Conservation (phyloP, 2,888 invertebrate genomes). For the Cantharis rustica region DNA sequence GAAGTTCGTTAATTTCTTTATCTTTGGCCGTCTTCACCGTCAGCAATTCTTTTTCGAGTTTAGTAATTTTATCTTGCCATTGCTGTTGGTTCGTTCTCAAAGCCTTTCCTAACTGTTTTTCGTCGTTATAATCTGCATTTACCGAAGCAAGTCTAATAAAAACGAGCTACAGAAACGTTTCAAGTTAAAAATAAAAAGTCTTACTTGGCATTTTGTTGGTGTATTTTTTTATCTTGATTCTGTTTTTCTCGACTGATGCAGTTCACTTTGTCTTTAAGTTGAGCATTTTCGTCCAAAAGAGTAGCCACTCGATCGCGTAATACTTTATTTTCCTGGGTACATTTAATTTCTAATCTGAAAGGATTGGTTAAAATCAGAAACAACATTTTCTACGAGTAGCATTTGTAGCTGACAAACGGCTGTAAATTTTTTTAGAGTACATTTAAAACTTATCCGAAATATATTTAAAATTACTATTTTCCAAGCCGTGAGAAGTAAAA, state of each 20-base stretch:
- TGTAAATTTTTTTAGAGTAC: no score
- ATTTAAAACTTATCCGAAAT: no score
- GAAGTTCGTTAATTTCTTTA: conserved; percentile 77
- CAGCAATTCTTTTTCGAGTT: conserved; percentile 59
- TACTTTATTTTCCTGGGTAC: conserved; percentile 47
- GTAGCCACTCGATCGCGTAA: conserved; percentile 58
- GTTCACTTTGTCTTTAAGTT: conserved; percentile 57
- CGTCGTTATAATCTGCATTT: conserved; percentile 77
- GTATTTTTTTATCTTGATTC: conserved; percentile 71
- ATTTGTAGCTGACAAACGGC: no score
- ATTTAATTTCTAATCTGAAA: conserved; percentile 50
- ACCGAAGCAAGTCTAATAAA: conserved; percentile 64
- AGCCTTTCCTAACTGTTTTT: conserved; percentile 81
- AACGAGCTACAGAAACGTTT: background rate
- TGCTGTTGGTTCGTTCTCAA: conserved; percentile 74
- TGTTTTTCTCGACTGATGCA: conserved; percentile 69
- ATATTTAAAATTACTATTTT: no score
- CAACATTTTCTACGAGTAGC: background rate
- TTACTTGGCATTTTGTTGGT: conserved; percentile 66
- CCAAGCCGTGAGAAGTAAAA: no score
- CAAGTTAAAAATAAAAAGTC: conserved; percentile 10
- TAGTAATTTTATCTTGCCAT: conserved; percentile 69
- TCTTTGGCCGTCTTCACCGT: conserved; percentile 58
- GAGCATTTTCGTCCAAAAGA: conserved; percentile 58
- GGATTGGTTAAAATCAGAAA: background rate